Evolutionary conservation across 1,140 invertebrate species (phyloP), one percentile per base, ranked within the genome.

Genomic region (Akabosia matsudoensis): DNA sequence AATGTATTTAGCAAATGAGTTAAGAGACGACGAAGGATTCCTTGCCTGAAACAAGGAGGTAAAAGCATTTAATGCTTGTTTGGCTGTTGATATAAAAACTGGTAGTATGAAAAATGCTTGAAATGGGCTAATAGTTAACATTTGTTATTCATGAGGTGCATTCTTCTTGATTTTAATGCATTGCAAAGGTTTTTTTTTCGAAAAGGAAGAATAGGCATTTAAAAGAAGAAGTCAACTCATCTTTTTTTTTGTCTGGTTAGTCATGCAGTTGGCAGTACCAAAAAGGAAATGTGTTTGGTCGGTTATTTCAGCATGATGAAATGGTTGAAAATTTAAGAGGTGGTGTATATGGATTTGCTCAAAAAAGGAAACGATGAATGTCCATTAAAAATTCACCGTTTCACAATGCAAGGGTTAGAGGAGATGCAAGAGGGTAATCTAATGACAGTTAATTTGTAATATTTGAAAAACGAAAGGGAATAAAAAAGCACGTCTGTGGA

Each of bases 301-400:
- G 61, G 61, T 67, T 67, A 30, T 30, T 4, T 30, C 61, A 67
- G 7, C 4, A 61, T 45, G 18, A 45, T 10, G 18, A 45, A 45
- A 45, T 45, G 18, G 37, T 18, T 45, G 18, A n/a, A 67, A 30
- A 31, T 7, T 30, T 10, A 67, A 67, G 31, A 67, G 61, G 61
- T 67, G 7, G 61, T 31, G 10, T 67, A 30, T 7, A 76, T 76
- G 73, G 70, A 78, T 80, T 80, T 76, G 74, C 74, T 78, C 76
- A 80, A 78, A 80, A 80, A 79, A 80, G 74, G 74, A 74, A 45
- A 61, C n/a, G n/a, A n/a, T 78, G 64, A 75, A 77, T 67, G 22
- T 37, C 70, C 34, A 73, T 78, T 72, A 78, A 76, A 56, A 34
- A 56, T 56, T n/a, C 34, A 18, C 24, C 31, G 67, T 75, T 45